phyloP scores from a whole-genome alignment of 2,888 invertebrate species.

The Trilocha varians region DNA sequence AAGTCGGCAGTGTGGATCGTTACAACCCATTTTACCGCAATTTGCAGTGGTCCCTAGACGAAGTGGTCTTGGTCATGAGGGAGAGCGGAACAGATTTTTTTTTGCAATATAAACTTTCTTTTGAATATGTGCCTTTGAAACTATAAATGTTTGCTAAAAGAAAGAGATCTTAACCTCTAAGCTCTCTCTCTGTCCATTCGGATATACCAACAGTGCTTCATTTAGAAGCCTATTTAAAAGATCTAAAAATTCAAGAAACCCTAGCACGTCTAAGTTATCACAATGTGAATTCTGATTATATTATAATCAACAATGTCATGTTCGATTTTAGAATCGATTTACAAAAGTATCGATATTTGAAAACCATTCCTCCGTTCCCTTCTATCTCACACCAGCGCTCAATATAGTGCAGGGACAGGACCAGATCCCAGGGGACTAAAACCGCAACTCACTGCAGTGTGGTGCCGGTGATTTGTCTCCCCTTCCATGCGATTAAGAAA shows the following conservation, averaged over 20 bases:
- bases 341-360: neutral
- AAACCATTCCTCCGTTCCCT: neutral
- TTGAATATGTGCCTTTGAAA: no score
- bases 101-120: no score
- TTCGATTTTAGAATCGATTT: no score
- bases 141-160: no score
- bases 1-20: slow-evolving; percentile 48
- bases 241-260: no score
- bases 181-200: no score
- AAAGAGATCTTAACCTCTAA: no score
- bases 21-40: slow-evolving; percentile 60
- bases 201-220: no score
- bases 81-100: slow-evolving; percentile 11
- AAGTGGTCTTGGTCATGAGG: slow-evolving; percentile 16
- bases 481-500: slow-evolving; percentile 58
- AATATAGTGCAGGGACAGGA: slow-evolving; percentile 22
- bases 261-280: no score
- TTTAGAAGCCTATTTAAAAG: no score
- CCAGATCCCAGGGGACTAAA: slow-evolving; percentile 34
- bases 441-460: slow-evolving; percentile 47
- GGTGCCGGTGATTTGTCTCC: slow-evolving; percentile 58
- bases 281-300: no score
- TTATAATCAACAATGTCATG: no score
- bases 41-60: slow-evolving; percentile 46
- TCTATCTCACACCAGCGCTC: neutral